A percentile compares a stretch with the other conserved stretches of the same genome.
These are phyloP conservation scores for Ephestia elutella DNA, from an alignment of 1,140 invertebrate genomes.

Conservation along the genomic window DNA sequence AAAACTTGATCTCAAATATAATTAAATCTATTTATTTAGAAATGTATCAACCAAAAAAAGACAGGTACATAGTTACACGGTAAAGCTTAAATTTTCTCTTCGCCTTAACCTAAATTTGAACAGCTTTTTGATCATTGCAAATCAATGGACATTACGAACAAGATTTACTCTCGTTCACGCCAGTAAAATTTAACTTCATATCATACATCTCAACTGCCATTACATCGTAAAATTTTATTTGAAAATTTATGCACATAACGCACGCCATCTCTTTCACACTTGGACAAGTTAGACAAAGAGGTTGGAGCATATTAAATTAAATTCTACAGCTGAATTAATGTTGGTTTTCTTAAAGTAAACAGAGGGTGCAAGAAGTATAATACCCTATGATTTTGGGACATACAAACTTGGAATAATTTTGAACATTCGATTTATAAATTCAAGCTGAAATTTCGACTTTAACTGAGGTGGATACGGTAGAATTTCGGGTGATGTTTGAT, in stretches of 20 bases:
- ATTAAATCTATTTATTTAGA: too few relatives aligned
- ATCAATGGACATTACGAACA: background rate
- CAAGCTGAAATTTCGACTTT: slow-evolving; percentile 8
- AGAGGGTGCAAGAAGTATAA: slow-evolving; percentile 23
- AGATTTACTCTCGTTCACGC: background rate
- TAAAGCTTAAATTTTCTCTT: background rate
- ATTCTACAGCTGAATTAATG: slow-evolving; percentile 46
- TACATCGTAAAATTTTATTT: slow-evolving; percentile 62
- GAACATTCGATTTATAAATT: slow-evolving; percentile 8
- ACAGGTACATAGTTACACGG: too few relatives aligned
- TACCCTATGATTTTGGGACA: slow-evolving; percentile 23
- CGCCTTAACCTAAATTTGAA: background rate
- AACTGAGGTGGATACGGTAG: slow-evolving; percentile 10
- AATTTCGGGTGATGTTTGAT: slow-evolving; percentile 2
- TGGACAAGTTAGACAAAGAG: slow-evolving; percentile 10
- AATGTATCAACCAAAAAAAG: too few relatives aligned
- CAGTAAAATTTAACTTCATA: slow-evolving; percentile 7
- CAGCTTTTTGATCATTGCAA: background rate
- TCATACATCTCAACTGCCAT: slow-evolving; percentile 20
- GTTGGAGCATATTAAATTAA: slow-evolving; percentile 32
- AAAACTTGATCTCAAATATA: too few relatives aligned
- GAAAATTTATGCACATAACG: slow-evolving; percentile 39
- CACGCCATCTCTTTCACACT: slow-evolving; percentile 24
- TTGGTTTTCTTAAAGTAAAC: slow-evolving; percentile 51
- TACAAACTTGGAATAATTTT: slow-evolving; percentile 18